Conservation (phyloP, 1,140 invertebrate species). For the Anastrepha ludens region DNA sequence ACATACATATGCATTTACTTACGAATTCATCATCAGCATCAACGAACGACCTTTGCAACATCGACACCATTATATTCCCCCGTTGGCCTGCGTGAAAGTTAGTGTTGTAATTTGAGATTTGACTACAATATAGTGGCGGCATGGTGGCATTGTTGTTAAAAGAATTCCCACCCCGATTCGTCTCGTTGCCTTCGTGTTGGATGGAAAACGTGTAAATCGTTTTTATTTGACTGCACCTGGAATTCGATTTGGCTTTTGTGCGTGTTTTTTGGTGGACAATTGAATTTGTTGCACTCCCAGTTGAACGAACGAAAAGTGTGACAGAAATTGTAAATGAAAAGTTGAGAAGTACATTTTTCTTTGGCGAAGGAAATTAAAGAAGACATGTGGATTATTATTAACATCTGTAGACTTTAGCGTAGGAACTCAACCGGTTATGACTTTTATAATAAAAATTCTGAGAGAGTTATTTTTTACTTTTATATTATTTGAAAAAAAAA, state of each 20-base stretch:
- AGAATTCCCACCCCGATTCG: constrained; percentile 32
- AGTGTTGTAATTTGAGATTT: constrained; percentile 51
- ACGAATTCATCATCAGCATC: constrained; percentile 41
- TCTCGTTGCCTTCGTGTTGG: not conserved
- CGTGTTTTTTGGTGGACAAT: constrained; percentile 48
- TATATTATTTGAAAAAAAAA: too few species aligned
- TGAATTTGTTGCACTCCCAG: constrained; percentile 24
- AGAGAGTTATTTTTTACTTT: too few species aligned
- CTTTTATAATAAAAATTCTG: too few species aligned
- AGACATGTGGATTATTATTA: too few species aligned
- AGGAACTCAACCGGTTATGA: too few species aligned
- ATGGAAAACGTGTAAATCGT: constrained; percentile 47
- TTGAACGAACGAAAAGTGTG: not conserved
- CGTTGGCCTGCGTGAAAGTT: constrained; percentile 25
- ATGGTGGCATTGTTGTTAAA: not conserved
- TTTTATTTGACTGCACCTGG: constrained; percentile 56
- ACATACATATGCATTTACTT: not conserved
- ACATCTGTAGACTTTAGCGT: too few species aligned
- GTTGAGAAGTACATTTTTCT: not conserved
- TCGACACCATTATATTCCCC: not conserved
- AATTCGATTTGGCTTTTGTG: constrained; percentile 54
- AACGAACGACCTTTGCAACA: constrained; percentile 41
- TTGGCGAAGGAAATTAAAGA: too few species aligned
- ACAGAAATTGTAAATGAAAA: not conserved
- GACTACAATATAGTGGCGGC: not conserved